Evolutionary conservation across 35 echinoderm and acorn worm species (phyloP), one percentile per base, ranked within the genome.

Genomic region (Ophiothrix spiculata): DNA sequence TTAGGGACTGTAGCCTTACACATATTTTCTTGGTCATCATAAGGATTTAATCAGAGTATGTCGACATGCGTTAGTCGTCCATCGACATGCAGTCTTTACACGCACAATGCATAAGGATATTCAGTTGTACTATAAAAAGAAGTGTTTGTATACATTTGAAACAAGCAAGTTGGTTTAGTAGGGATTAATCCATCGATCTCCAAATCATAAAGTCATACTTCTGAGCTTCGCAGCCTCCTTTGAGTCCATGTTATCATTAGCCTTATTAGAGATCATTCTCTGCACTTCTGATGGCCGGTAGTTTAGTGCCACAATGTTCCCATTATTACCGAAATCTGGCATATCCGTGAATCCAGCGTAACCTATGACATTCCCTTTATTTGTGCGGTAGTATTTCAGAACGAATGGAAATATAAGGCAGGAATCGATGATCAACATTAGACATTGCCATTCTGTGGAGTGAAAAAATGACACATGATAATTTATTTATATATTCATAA

Each of bases 381-480:
- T 78, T 11, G 85, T 94, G 17, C 91, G 95, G 77, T 88, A 91
- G 56, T 89, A 88, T 19, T 84, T 79, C 19, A 93, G 81, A 28
- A 85, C 87, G 0, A 81, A 82, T 4, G 88, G 81, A 83, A 93
- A 93, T 80, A 98, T 85, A 39, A 98, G 33, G 0, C 42, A 40
- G 1, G 85, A 80, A 36, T 94, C 88, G 1, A 98, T 56, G 35
- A 84, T 93, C 14, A 94, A 23, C 0, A 98, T 81, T 32, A 91
- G 83, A 14, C 89, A 88, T 56, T 98, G 86, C 95, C 95, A 94
- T 23, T 91, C 89, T 94, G 83, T 54, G 64, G 56, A 16, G 87
- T 36, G 84, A 75, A 34, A 75, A n/a, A 38, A 38, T 39, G 12
- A 37, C n/a, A n/a, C n/a, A n/a, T n/a, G n/a, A n/a, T n/a, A n/a